Percentiles rank a stretch among this genome's conserved stretches.
phyloP scores from a whole-genome alignment of 1,140 invertebrate species.

The Antheraea pernyi region DNA sequence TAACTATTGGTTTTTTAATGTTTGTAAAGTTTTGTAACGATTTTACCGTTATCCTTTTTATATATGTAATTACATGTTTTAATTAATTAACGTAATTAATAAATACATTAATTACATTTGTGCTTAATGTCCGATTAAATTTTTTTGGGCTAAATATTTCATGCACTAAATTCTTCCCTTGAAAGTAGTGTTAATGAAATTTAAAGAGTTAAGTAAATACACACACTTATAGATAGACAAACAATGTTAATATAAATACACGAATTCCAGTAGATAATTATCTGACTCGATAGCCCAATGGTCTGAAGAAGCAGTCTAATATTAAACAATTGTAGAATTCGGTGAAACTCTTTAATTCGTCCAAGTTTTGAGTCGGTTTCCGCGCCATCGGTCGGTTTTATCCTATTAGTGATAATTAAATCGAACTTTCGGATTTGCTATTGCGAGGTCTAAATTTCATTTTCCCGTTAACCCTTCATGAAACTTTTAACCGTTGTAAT shows the following conservation, averaged over 20 bases:
- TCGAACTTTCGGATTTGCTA: slow-evolving; percentile 38
- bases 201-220: neutral
- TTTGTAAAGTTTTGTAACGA: no score
- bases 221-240: neutral
- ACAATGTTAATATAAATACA: neutral
- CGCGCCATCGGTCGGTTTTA: slow-evolving; percentile 50
- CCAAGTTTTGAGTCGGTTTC: slow-evolving; percentile 46
- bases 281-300: neutral
- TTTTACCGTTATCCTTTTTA: no score
- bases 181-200: no score
- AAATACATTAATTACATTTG: no score
- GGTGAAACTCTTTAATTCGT: slow-evolving; percentile 28
- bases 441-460: slow-evolving; percentile 53
- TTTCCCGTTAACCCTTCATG: slow-evolving; percentile 47
- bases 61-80: no score
- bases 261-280: neutral
- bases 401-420: slow-evolving; percentile 69
- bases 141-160: no score
- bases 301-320: slow-evolving; percentile 20
- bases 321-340: slow-evolving; percentile 8
- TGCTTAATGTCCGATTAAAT: no score
- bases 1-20: no score
- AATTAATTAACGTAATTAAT: no score
- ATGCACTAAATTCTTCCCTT: no score
- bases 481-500: slow-evolving; percentile 15